Evolutionary conservation across 2,113 vertebrate genomes (phyloP).

Genomic region (Vicugna pacos): DNA sequence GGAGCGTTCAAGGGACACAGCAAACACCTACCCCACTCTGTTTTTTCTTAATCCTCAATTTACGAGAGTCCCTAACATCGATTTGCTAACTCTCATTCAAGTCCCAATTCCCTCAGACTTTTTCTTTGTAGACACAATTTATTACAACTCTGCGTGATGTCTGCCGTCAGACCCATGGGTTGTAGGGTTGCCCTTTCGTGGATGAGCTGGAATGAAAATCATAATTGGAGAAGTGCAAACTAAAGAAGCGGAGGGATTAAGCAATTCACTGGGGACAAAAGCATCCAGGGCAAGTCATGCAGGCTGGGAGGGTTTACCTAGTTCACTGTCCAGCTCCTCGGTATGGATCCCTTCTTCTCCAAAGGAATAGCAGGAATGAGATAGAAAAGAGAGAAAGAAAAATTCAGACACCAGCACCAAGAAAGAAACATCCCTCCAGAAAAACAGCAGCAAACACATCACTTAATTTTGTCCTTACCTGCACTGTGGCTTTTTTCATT

Average conservation of each 20-base stretch:
- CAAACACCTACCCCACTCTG: background rate
- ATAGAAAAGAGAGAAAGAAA: constrained; percentile 89
- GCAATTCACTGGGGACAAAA: constrained; percentile 74
- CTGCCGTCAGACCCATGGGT: background rate
- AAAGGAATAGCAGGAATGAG: constrained; percentile 89
- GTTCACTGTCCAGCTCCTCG: constrained; percentile 99
- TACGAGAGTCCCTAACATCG: background rate
- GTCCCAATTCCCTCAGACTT: background rate
- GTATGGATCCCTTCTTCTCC: constrained; percentile 99
- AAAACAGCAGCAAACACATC: constrained; percentile 82
- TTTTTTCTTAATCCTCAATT: background rate
- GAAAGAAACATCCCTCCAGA: constrained; percentile 85
- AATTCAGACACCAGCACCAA: constrained; percentile 89
- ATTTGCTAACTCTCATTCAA: background rate
- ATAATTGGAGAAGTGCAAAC: constrained; percentile 73
- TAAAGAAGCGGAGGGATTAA: constrained; percentile 76
- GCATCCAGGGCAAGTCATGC: constrained; percentile 76
- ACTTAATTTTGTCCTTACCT: constrained; percentile 78
- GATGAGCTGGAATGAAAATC: constrained; percentile 34
- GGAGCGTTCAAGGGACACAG: background rate
- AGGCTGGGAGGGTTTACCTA: constrained; percentile 92
- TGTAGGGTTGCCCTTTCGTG: constrained; percentile 40
- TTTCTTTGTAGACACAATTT: background rate
- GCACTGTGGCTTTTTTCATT: constrained; percentile 74
- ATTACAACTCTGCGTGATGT: background rate